Base-by-base conservation (phyloP, 2,113 vertebrate species). In the Baryphthengus martii region DNA sequence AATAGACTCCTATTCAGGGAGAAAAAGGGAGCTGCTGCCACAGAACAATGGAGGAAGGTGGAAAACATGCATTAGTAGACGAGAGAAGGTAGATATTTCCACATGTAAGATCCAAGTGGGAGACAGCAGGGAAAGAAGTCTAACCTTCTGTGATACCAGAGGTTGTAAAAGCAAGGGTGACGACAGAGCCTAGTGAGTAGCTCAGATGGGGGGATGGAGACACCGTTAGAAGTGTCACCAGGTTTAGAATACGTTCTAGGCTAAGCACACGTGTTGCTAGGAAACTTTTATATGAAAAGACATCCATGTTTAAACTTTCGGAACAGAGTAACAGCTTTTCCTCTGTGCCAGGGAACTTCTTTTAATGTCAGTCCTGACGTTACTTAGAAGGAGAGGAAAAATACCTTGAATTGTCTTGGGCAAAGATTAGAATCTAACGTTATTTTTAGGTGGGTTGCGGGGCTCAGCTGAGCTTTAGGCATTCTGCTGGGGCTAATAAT, bases 281-380 rank as follows among this genome's bases (percentile, higher is more conserved):
- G 96, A 95, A 67, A 97, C 94, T 93, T 93, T 91, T 90, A 87
- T 93, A 89, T 95, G 90, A 91, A 94, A 92, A 94, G 52, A 17
- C 83, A 96, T 94, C 89, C 24, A 84, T 96, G 84, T 95, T 88
- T 61, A 91, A 88, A 88, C 50, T 70, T 75, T 75, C 78, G 59
- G 70, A 96, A 76, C 63, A 83, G 0, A 74, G 72, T 68, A 84
- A 90, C 55, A 93, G 61, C 68, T 92, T 93, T 52, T 82, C 26
- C 35, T 83, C 90, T 63, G 39, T 61, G 66, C 70, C 62, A 10
- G 18, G 63, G 44, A 93, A 94, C 50, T 72, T 78, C 90, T 88
- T 86, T 80, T 93, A 67, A 66, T 91, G 83, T 93, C 84, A 94
- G 52, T 77, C 55, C 49, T 92, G 86, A 71, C 1, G 6, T 93